Conservation (phyloP, 2,797 vertebrate species). For the Vultur gryphus region DNA sequence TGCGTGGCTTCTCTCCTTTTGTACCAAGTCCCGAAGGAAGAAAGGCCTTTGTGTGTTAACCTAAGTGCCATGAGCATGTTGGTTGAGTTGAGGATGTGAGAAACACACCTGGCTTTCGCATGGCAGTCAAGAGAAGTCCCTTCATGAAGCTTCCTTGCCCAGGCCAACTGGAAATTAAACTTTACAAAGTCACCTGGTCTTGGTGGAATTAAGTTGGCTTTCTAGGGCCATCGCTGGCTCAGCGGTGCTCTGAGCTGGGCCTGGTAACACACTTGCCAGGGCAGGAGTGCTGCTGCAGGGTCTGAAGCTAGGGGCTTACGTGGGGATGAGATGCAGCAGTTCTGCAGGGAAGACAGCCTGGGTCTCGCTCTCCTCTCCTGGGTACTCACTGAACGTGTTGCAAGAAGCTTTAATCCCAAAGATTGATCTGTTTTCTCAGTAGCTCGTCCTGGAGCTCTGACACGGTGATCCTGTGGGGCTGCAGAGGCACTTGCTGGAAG, state of each 20-base stretch:
- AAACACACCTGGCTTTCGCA: background rate
- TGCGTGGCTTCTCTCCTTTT: background rate
- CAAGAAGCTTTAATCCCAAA: conserved; percentile 16
- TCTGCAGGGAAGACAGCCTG: background rate
- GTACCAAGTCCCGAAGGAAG: background rate
- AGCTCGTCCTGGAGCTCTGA: background rate
- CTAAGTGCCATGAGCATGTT: background rate
- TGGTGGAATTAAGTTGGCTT: background rate
- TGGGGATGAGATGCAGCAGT: background rate
- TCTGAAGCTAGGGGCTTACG: background rate
- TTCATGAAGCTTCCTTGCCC: background rate
- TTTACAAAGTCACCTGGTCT: background rate
- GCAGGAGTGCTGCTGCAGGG: background rate
- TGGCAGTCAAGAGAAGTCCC: background rate
- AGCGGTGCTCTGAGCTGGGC: background rate
- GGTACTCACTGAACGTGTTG: background rate
- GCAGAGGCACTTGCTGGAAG: background rate
- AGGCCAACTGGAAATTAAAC: background rate
- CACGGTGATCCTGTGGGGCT: background rate
- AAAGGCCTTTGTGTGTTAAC: background rate
- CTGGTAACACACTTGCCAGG: background rate
- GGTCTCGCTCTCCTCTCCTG: background rate
- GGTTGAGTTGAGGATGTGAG: background rate
- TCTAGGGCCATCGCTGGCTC: background rate
- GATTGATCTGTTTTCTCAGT: conserved; percentile 39